Evolutionary conservation across 2,888 invertebrate species (phyloP), one percentile per base, ranked within the genome.

Genomic region (Clivina fossor): DNA sequence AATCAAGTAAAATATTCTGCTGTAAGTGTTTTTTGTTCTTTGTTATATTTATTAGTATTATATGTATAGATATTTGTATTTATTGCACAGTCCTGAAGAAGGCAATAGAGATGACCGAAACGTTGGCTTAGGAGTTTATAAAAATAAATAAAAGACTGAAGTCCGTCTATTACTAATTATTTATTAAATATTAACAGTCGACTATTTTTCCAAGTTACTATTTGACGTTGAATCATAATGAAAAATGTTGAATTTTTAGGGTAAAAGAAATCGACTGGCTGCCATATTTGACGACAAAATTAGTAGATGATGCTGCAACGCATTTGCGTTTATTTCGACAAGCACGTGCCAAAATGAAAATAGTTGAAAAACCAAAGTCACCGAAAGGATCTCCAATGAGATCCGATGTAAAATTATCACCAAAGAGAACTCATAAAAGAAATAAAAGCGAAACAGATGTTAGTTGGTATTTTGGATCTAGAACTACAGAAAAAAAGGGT

Each of bases 191-290:
- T n/a, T n/a, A n/a, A n/a, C n/a, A n/a, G n/a, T n/a, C n/a, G n/a
- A n/a, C n/a, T n/a, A n/a, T n/a, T n/a, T n/a, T n/a, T n/a, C n/a
- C n/a, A n/a, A n/a, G n/a, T n/a, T n/a, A n/a, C n/a, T n/a, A n/a
- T n/a, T n/a, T n/a, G n/a, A n/a, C n/a, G n/a, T n/a, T n/a, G n/a
- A n/a, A n/a, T n/a, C n/a, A 4, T 30, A 11, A 37, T 2, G n/a
- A n/a, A n/a, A n/a, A 28, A 18, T 38, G 35, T 37, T 19, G 30
- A 20, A 24, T 35, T 33, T 33, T 30, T 61, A 79, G 81, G 63
- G 74, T 90, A 38, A 92, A 92, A 78, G 85, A 88, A 68, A 87
- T 93, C 9, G 92, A 95, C 72, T 93, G 94, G 91, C 87, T 92
- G 64, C 87, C 90, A 28, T 88, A 90, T 65, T 79, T 94, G 57